Evolutionary conservation across 2,888 invertebrate genomes (phyloP).

Genomic region (Melangyna quadrimaculata): DNA sequence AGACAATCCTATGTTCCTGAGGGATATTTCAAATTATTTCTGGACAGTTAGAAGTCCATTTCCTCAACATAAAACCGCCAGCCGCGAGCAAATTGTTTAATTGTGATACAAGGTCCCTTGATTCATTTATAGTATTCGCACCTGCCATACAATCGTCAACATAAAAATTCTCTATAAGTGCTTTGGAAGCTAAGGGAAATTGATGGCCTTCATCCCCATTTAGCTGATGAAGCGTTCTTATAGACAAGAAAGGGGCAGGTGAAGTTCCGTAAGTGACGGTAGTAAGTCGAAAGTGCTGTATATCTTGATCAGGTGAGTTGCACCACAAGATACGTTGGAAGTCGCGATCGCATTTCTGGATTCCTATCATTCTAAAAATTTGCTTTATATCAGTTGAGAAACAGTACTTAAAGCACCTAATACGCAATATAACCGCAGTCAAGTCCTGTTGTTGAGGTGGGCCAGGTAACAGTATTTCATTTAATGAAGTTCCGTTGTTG

Average conservation of each 20-base stretch:
- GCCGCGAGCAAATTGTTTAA: constrained; percentile 3
- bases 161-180: too few relatives aligned
- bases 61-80: constrained; percentile 7
- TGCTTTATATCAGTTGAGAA: constrained; percentile 21
- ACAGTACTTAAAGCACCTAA: constrained; percentile 10
- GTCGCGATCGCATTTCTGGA: constrained; percentile 11
- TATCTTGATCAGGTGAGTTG: background rate
- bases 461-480: constrained; percentile 11
- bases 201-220: too few relatives aligned
- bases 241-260: constrained; percentile 15
- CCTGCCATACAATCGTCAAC: constrained; percentile 3
- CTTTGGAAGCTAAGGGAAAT: too few relatives aligned
- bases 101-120: background rate
- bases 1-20: too few relatives aligned
- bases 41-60: too few relatives aligned
- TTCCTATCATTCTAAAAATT: constrained; percentile 15
- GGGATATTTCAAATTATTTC: too few relatives aligned
- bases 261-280: background rate
- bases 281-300: constrained; percentile 10
- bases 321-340: background rate
- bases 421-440: constrained; percentile 17
- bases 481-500: background rate
- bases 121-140: background rate
- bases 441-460: constrained; percentile 24
- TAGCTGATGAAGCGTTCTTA: too few relatives aligned